Conservation (phyloP, 2,888 invertebrate genomes). For the Lasioglossum leucozonium region DNA sequence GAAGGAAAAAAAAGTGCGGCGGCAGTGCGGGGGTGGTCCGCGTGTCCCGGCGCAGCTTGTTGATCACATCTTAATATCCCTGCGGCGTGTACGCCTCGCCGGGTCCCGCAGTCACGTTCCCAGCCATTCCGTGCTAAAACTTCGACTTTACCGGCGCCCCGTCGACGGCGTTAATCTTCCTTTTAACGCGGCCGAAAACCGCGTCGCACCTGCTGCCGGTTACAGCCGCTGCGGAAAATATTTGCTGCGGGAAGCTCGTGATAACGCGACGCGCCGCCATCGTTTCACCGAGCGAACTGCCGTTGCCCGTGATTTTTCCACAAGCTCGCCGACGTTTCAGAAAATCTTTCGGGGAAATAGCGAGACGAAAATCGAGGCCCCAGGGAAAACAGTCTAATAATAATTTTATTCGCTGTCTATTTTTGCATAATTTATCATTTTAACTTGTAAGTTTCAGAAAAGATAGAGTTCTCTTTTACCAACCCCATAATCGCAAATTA, state of each 20-base stretch:
- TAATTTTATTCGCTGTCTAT: not conserved
- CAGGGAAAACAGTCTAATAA: too few species aligned
- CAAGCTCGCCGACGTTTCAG: not conserved
- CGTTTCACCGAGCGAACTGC: too few species aligned
- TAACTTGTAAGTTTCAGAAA: too few species aligned
- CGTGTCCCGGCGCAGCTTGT: slow-evolving; percentile 43
- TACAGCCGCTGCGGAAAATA: slow-evolving; percentile 42
- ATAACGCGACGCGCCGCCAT: not conserved
- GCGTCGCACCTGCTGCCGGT: slow-evolving; percentile 57
- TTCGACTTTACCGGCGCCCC: slow-evolving; percentile 54
- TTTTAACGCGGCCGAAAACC: slow-evolving; percentile 54
- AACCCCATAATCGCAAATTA: not conserved
- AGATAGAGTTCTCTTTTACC: too few species aligned
- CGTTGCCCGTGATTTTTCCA: not conserved
- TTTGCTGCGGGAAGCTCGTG: slow-evolving; percentile 23
- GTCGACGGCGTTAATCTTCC: slow-evolving; percentile 67
- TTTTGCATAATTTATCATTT: not conserved
- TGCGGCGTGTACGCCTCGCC: slow-evolving; percentile 17
- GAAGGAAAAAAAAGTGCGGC: not conserved
- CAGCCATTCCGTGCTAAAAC: slow-evolving; percentile 60
- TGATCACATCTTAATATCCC: slow-evolving; percentile 68
- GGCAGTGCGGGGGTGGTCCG: not conserved
- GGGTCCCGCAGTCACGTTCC: slow-evolving; percentile 54
- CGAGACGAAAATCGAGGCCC: not conserved
- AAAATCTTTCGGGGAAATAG: too few species aligned